Evolutionary conservation across 2,888 invertebrate species (phyloP).

Genomic region (Drosophila basisetae): DNA sequence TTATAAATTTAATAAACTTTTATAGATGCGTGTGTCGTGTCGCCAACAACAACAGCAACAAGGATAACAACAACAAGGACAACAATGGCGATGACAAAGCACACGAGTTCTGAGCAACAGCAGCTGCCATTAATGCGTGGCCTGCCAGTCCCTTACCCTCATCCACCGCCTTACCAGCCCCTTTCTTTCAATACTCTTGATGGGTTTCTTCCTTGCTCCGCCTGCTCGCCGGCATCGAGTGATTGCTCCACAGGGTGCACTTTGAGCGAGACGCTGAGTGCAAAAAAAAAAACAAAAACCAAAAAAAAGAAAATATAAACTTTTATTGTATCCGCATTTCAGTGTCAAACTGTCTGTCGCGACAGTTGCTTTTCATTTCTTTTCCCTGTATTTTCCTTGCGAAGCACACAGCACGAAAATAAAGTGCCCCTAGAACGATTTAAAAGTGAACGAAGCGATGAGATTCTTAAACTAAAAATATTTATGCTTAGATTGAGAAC

Average conservation of each 20-base stretch:
- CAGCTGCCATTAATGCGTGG: conserved; percentile 76
- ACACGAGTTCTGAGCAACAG: conserved; percentile 53
- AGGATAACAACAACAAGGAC: conserved; percentile 19
- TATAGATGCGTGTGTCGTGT: conserved; percentile 61
- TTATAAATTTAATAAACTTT: conserved; percentile 81
- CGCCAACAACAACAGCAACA: conserved; percentile 20
- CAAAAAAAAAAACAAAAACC: conserved; percentile 26
- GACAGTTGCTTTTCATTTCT: conserved; percentile 52
- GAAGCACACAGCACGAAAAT: conserved; percentile 1
- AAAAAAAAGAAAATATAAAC: conserved; percentile 50
- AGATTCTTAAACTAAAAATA: background rate
- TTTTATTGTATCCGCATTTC: conserved; percentile 81
- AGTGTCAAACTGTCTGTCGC: conserved; percentile 63
- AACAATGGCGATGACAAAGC: conserved; percentile 34
- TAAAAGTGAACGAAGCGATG: background rate
- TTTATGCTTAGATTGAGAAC: background rate
- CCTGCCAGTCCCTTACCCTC: conserved; percentile 36
- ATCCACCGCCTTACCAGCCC: conserved; percentile 8
- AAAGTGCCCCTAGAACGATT: background rate
- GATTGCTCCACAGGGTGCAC: conserved; percentile 79
- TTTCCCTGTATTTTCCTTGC: conserved; percentile 28
- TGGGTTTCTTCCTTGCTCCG: conserved; percentile 24
- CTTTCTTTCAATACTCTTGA: conserved; percentile 63
- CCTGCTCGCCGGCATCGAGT: conserved; percentile 63
- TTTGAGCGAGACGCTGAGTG: conserved; percentile 54